These are phyloP conservation scores for Coregonus clupeaformis DNA, from an alignment of 2,113 vertebrate genomes.

Conservation along the genomic window DNA sequence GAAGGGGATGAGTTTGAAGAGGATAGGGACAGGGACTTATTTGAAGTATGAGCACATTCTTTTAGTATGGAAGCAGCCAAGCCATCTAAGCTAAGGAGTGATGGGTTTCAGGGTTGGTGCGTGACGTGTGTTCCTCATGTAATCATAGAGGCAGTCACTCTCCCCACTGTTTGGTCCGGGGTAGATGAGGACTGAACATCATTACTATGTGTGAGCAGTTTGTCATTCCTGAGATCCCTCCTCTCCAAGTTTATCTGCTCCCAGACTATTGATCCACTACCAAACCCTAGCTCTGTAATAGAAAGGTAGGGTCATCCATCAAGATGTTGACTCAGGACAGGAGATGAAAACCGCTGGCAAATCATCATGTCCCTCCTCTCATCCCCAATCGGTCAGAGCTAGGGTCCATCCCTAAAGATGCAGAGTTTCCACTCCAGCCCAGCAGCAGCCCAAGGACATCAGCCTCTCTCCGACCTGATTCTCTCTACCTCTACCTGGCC, in stretches of 20 bases:
- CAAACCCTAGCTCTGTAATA: slow-evolving; percentile 16
- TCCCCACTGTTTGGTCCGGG: slow-evolving; percentile 7
- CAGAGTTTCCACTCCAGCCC: slow-evolving; percentile 1
- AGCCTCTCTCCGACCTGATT: slow-evolving; percentile 1
- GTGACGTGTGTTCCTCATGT: slow-evolving; percentile 35
- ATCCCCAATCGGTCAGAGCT: slow-evolving; percentile 27
- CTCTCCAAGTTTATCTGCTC: slow-evolving; percentile 13
- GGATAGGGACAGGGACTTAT: neutral
- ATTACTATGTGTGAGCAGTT: slow-evolving; percentile 32
- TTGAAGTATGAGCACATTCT: slow-evolving; percentile 29
- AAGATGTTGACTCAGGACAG: slow-evolving; percentile 20
- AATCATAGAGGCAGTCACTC: slow-evolving; percentile 33
- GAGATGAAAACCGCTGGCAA: slow-evolving; percentile 46
- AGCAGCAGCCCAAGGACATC: slow-evolving; percentile 48
- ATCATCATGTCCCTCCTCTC: slow-evolving; percentile 11
- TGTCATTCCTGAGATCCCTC: slow-evolving; percentile 23
- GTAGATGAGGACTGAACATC: slow-evolving; percentile 22
- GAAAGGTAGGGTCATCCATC: slow-evolving; percentile 45
- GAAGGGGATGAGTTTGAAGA: slow-evolving; percentile 11
- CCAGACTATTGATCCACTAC: slow-evolving; percentile 47
- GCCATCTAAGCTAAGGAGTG: slow-evolving; percentile 23
- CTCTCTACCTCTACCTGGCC: slow-evolving; percentile 8
- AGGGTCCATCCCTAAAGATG: slow-evolving; percentile 7
- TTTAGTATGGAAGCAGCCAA: slow-evolving; percentile 15
- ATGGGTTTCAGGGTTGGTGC: slow-evolving; percentile 21